These are phyloP conservation scores for Catamblyrhynchus diadema DNA, from an alignment of 2,797 vertebrate genomes.

Conservation along the genomic window DNA sequence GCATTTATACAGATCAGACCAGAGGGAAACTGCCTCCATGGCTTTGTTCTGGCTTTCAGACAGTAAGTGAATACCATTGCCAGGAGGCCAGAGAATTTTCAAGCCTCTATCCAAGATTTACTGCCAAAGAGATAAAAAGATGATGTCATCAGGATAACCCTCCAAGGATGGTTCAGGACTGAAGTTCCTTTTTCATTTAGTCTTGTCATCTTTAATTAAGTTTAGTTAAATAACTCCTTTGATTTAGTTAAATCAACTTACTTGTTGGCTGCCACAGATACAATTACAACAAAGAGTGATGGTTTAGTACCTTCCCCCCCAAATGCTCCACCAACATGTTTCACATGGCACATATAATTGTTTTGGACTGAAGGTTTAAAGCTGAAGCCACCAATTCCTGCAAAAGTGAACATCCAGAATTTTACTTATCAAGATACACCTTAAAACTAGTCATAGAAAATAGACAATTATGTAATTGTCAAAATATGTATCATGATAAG, in stretches of 20 bases:
- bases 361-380: slow-evolving; percentile 57
- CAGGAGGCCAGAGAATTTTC: neutral
- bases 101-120: neutral
- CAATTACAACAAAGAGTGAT: slow-evolving; percentile 27
- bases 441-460: neutral
- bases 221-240: neutral
- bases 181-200: neutral
- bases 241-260: slow-evolving; percentile 26
- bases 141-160: neutral
- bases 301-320: slow-evolving; percentile 62
- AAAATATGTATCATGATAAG: no score
- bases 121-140: neutral
- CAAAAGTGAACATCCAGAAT: neutral
- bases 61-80: neutral
- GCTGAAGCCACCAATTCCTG: slow-evolving; percentile 50
- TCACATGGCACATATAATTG: slow-evolving; percentile 47
- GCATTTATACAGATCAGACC: neutral
- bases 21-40: neutral
- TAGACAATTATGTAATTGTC: no score
- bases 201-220: neutral
- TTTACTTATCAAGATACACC: neutral
- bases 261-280: slow-evolving; percentile 68
- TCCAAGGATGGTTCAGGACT: neutral
- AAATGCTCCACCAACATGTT: slow-evolving; percentile 60
- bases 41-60: neutral